Evolutionary conservation across 2,113 vertebrate species (phyloP), one percentile per base, ranked within the genome.

Genomic region (Etheostoma spectabile): DNA sequence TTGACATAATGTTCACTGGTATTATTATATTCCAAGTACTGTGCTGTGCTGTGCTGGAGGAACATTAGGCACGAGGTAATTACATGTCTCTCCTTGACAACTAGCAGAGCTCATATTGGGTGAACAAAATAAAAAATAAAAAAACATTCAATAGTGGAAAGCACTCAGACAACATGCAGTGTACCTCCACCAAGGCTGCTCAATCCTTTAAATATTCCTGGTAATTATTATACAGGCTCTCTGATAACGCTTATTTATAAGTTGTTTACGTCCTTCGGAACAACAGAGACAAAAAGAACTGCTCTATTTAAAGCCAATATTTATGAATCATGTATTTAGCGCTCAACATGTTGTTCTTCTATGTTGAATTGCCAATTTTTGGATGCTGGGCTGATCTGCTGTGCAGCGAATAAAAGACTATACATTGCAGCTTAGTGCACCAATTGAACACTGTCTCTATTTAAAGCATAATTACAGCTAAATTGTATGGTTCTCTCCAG

Each of bases 51-150:
- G 48, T 5, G 38, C 38, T 35, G 16, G 15, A 52, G 42, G 45
- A 60, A 60, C 30, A 66, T 63, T 11, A 24, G 30, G 22, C 38
- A 11, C 52, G 46, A 45, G 52, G 24, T 21, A 6, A 64, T 35
- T 24, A 49, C 3, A 19, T 49, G 4, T 57, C 21, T 18, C 10
- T 45, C 11, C 35, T 2, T 4, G 33, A 62, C 33, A 21, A 4
- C 16, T 22, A 2, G 61, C 42, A 24, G 19, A 22, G 21, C 10
- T 30, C 3, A 52, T 14, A n/a, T n/a, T 21, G 13, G 59, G 33
- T 6, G 30, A 33, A 73, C n/a, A 42, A 57, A 72, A 73, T 42
- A 65, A 64, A 56, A 55, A 4, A 71, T 48, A 53, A 30, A 30
- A 30, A 30, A 3, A 3, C 30, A 3, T 52, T 0, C 10, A 19